A percentile compares a stretch with the other conserved stretches of the same genome.
These are phyloP conservation scores for Drosophila glabriapex DNA, from an alignment of 2,888 invertebrate species.

Conservation along the genomic window DNA sequence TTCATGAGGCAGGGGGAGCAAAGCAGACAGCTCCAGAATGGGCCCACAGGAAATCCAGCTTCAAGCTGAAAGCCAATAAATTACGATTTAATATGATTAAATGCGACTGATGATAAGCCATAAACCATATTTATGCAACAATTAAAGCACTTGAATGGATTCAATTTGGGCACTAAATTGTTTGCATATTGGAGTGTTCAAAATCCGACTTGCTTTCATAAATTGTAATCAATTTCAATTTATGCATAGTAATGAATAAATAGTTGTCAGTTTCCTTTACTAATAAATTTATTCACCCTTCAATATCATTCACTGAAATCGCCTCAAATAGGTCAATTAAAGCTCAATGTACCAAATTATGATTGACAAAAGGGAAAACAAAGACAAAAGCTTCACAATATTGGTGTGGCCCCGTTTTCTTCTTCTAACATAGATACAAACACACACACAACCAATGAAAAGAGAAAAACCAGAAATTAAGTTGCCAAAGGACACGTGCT, in stretches of 20 bases:
- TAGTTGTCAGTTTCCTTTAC: not conserved
- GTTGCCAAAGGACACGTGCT: conserved; percentile 56
- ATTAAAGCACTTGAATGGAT: conserved; percentile 28
- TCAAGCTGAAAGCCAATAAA: conserved; percentile 28
- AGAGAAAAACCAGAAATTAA: conserved; percentile 61
- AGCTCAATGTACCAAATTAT: conserved; percentile 65
- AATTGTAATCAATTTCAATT: conserved; percentile 1
- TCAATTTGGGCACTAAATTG: conserved; percentile 15
- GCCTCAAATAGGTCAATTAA: conserved; percentile 67
- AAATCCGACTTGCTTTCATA: not conserved
- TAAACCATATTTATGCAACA: conserved; percentile 22
- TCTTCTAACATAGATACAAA: conserved; percentile 3
- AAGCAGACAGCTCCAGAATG: not conserved
- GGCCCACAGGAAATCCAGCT: conserved; percentile 1
- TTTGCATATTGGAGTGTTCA: conserved; percentile 19
- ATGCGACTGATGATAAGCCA: conserved; percentile 23
- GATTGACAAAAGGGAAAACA: conserved; percentile 60
- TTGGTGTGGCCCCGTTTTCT: conserved; percentile 67
- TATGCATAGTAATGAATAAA: not conserved
- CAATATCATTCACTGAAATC: not conserved
- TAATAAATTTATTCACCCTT: not conserved
- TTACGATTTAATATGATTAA: conserved; percentile 36
- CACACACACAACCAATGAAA: conserved; percentile 9
- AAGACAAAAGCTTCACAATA: conserved; percentile 45
- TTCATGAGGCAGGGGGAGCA: conserved; percentile 42